Base-by-base conservation (phyloP, 2,113 vertebrate species). In the Sakesphorus luctuosus region DNA sequence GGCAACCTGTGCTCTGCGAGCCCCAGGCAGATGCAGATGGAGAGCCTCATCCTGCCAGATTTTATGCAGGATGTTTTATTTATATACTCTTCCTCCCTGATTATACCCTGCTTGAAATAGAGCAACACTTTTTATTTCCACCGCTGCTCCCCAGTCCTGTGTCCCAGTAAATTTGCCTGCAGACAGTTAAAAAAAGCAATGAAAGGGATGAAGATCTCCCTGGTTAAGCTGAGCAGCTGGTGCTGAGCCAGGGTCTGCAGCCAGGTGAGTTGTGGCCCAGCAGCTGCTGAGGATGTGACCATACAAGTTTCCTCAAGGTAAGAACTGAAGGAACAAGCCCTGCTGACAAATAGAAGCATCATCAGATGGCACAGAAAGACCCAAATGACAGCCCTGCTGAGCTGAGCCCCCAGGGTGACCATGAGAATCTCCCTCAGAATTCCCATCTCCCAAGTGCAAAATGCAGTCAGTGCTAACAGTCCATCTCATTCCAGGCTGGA, bases 401-500 rank as follows among this genome's bases (percentile, higher is more conserved):
- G 84, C 73, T 2, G 12, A 36, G 62, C 47, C 58, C 36, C 10
- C 0, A 1, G 33, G 36, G 46, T 61, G 66, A 7, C 36, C 14
- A 0, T 2, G 16, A 55, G 71, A 40, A 6, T 1, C 0, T 6
- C 36, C 49, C 4, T 18, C 61, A n/a, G 20, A 13, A 9, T 5
- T 38, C 12, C 40, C 72, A 11, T 13, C 72, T 29, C 20, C 28
- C 2, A 2, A 3, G 61, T 1, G 2, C 8, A 10, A 55, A 29
- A 11, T 8, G 3, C 28, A 47, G 29, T 4, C 2, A 3, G 7
- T 10, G 47, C 40, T 10, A 7, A 21, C 2, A 6, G 56, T 5
- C 56, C 35, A 4, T 13, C 35, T 9, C 5, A 0, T 3, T 1
- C 46, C 9, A 1, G 0, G 20, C 53, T 8, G 36, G 20, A 8